Base-by-base conservation (phyloP, 1,140 invertebrate species). In the Diploscapter pachys region DNA sequence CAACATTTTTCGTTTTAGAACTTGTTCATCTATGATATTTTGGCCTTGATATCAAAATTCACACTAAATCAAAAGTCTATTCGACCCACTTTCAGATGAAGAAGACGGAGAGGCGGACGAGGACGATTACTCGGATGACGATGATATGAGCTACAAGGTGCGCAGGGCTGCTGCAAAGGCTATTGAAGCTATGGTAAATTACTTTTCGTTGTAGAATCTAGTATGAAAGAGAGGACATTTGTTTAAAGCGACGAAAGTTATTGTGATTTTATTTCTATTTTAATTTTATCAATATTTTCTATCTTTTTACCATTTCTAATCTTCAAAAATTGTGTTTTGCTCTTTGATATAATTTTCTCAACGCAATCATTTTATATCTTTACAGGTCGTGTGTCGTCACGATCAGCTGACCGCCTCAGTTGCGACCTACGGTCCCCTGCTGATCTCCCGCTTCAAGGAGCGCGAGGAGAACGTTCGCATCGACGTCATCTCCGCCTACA, bases 111-210 rank as follows among this genome's bases (percentile, higher is more conserved):
- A 81, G 2, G 77, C 76, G 8, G 65, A 78, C n/a, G 55, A 73
- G 3, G 63, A 80, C 73, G 56, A 90, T 89, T 90, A 90, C 77
- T 91, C 90, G 31, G 91, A 91, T 79, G 89, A 89, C 13, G 97
- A 99, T 86, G 97, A 99, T 86, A 95, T 99, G 92, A 96, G 93
- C 73, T 99, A 97, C 96, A 99, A 99, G 89, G 90, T 91, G 11
- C 89, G 97, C 65, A 89, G 96, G 63, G 92, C 95, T 4, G 93
- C 96, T 54, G 96, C 96, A 0, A 99, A 99, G 87, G 98, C 96
- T 86, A 87, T 99, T 4, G 95, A 98, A 87, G 93, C 95, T 5
- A 90, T 98, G 31, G 93, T 99, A 63, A 75, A 5, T n/a, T 9
- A 31, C 2, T 75, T 53, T 5, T 63, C 63, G 31, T 31, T 1